A percentile compares a stretch with the other conserved stretches of the same genome.
phyloP scores from a whole-genome alignment of 2,113 vertebrate genomes.

The Myiagra hebetior region DNA sequence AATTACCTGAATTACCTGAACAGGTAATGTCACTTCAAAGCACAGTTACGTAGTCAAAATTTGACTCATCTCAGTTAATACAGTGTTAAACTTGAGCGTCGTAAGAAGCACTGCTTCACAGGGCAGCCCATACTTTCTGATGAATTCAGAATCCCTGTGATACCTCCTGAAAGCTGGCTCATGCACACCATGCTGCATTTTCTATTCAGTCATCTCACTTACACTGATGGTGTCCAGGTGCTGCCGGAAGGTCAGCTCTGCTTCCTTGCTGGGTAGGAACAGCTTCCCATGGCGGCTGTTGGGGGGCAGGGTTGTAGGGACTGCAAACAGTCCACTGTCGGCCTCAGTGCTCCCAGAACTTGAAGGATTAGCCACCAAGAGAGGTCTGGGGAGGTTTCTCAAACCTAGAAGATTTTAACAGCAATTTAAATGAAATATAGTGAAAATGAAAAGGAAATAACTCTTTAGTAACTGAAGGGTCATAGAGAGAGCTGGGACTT shows the following conservation, averaged over 20 bases:
- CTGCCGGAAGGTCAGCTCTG: constrained; percentile 89
- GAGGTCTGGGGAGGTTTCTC: constrained; percentile 83
- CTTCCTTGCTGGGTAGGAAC: constrained; percentile 92
- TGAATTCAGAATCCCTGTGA: neutral
- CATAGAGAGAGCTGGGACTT: neutral
- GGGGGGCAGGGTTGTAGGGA: constrained; percentile 92
- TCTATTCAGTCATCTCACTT: constrained; percentile 39
- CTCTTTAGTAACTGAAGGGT: neutral
- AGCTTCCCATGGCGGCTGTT: constrained; percentile 91
- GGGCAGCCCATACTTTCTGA: neutral
- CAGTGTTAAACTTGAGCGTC: neutral
- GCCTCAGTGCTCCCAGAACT: constrained; percentile 72
- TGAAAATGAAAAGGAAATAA: neutral
- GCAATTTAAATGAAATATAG: neutral
- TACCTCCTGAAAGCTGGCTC: neutral
- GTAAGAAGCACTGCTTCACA: neutral
- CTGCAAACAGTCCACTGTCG: constrained; percentile 88
- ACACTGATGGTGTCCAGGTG: constrained; percentile 95
- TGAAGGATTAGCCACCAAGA: constrained; percentile 79
- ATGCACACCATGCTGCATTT: neutral
- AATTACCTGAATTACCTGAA: neutral
- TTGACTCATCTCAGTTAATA: neutral
- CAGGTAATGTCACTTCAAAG: neutral
- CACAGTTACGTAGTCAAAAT: neutral
- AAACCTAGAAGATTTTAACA: constrained; percentile 73